Conservation (phyloP, 2,113 vertebrate species). For the Athene noctua region DNA sequence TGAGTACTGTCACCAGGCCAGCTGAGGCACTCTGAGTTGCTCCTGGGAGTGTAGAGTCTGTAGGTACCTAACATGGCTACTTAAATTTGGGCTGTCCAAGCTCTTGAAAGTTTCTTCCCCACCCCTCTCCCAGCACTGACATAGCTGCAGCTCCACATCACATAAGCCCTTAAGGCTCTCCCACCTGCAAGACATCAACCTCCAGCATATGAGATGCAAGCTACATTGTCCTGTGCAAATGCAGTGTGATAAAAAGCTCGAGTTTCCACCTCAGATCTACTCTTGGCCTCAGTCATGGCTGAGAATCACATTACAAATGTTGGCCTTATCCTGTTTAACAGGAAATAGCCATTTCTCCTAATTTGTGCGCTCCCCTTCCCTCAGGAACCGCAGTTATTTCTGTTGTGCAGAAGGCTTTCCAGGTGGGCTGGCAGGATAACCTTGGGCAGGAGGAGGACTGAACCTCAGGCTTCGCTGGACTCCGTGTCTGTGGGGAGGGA, state of each 20-base stretch:
- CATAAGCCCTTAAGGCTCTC: not conserved
- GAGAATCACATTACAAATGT: not conserved
- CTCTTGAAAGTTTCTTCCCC: not conserved
- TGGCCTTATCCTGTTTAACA: not conserved
- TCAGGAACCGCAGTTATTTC: not conserved
- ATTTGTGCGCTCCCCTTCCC: not conserved
- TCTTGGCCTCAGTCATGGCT: not conserved
- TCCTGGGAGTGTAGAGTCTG: not conserved
- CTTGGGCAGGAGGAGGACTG: not conserved
- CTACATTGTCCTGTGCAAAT: not conserved
- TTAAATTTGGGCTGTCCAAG: not conserved
- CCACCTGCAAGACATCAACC: not conserved
- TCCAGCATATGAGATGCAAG: not conserved
- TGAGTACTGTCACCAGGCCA: rapidly evolving
- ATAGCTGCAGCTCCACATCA: not conserved
- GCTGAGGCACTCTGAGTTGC: not conserved
- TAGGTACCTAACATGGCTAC: not conserved
- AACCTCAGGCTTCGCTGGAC: not conserved
- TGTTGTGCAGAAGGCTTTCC: not conserved
- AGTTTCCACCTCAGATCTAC: not conserved
- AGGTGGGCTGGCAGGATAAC: not conserved
- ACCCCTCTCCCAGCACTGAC: not conserved
- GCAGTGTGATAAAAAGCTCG: not conserved
- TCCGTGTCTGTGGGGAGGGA: not conserved
- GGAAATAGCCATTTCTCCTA: slow-evolving; percentile 1